These are phyloP conservation scores for Doryteuthis pealeii DNA, from an alignment of 1,140 invertebrate species.

Conservation along the genomic window DNA sequence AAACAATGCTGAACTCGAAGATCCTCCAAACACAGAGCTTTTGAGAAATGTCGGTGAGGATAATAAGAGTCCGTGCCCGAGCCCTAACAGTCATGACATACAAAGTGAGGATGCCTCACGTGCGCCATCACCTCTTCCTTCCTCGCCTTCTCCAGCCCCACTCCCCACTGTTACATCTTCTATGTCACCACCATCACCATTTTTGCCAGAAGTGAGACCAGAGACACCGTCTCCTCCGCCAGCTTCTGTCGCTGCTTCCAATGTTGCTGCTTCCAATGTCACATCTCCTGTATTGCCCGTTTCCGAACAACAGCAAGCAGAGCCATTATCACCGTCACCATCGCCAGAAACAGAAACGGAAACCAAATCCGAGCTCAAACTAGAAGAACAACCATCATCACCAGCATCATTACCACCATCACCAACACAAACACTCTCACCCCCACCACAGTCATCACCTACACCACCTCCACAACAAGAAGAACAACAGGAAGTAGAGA, in stretches of 20 bases:
- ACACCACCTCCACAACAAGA: not conserved
- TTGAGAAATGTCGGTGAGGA: too few species aligned
- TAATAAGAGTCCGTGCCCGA: too few species aligned
- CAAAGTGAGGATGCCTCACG: too few species aligned
- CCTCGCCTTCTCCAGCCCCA: not conserved
- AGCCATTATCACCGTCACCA: not conserved
- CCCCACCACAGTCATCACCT: not conserved
- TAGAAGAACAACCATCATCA: not conserved
- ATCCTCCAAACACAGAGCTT: conserved; percentile 1
- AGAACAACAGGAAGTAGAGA: conserved; percentile 22
- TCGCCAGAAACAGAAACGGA: not conserved
- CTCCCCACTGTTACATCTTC: not conserved
- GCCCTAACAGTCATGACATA: too few species aligned
- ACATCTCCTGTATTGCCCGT: too few species aligned
- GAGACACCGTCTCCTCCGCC: too few species aligned
- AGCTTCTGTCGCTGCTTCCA: too few species aligned
- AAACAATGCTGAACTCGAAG: too few species aligned
- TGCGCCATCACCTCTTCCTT: too few species aligned
- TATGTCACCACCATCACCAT: not conserved
- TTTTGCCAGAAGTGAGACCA: not conserved
- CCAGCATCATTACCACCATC: not conserved
- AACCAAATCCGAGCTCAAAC: not conserved
- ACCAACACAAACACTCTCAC: not conserved
- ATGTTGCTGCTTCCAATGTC: too few species aligned
- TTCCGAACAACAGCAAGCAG: too few species aligned